These are phyloP conservation scores for Caenorhabditis angaria DNA, from an alignment of 2,888 invertebrate species.

Conservation along the genomic window DNA sequence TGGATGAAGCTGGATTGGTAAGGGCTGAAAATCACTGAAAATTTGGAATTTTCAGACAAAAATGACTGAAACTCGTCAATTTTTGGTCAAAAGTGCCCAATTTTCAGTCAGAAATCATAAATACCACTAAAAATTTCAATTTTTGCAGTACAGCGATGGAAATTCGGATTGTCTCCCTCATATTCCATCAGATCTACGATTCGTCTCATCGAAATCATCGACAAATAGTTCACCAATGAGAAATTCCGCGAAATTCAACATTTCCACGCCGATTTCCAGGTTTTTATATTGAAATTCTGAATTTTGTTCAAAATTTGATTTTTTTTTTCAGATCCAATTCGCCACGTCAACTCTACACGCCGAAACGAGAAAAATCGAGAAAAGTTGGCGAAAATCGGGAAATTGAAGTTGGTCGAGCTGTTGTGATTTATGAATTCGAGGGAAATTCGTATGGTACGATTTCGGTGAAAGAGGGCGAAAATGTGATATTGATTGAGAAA, in stretches of 20 bases:
- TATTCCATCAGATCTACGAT: not conserved
- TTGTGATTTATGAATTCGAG: conserved; percentile 87
- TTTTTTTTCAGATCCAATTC: not conserved
- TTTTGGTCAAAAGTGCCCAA: too few species aligned
- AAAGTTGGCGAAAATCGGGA: not conserved
- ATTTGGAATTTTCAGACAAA: too few species aligned
- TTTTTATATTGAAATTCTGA: too few species aligned
- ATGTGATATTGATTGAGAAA: conserved; percentile 89
- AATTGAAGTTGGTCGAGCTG: not conserved
- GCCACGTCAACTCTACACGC: conserved; percentile 8
- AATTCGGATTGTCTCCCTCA: not conserved
- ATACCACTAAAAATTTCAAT: not conserved
- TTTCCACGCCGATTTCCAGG: too few species aligned
- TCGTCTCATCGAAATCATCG: not conserved
- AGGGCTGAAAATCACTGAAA: too few species aligned
- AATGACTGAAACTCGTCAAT: too few species aligned
- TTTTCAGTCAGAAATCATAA: too few species aligned
- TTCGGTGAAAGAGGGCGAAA: conserved; percentile 91
- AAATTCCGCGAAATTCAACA: not conserved
- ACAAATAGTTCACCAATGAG: not conserved
- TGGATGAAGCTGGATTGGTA: conserved; percentile 10
- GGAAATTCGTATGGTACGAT: conserved; percentile 96
- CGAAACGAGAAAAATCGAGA: conserved; percentile 21
- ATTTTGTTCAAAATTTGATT: too few species aligned
- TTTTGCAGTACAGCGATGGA: conserved; percentile 8